These are phyloP conservation scores for Monoplex corrugatus DNA, from an alignment of 2,888 invertebrate genomes.

Conservation along the genomic window DNA sequence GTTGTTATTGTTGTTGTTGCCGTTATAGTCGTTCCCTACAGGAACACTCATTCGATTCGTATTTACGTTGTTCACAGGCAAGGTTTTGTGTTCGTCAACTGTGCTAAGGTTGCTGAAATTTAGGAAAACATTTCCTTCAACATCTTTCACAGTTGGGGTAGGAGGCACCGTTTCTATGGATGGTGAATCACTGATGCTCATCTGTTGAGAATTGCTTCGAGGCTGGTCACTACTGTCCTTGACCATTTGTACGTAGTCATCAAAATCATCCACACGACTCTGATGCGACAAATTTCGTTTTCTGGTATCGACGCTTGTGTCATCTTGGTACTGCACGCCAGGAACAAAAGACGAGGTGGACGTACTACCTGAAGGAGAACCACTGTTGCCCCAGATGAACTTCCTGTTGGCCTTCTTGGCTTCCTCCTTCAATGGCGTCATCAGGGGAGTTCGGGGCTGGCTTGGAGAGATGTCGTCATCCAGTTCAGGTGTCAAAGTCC, in stretches of 20 bases:
- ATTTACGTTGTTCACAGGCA: conserved; percentile 38
- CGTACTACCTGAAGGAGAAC: neutral
- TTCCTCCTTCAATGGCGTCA: conserved; percentile 49
- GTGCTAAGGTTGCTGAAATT: neutral
- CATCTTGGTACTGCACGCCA: neutral
- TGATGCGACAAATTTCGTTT: neutral
- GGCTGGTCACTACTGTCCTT: neutral
- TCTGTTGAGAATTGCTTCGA: neutral
- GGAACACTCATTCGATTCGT: neutral
- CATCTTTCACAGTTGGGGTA: neutral
- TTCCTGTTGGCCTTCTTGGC: conserved; percentile 19
- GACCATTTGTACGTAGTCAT: conserved; percentile 20
- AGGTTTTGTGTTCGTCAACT: neutral
- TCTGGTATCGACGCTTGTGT: neutral
- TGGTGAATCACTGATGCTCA: conserved; percentile 7
- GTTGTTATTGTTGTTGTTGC: neutral
- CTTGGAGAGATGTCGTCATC: conserved; percentile 29
- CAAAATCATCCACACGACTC: neutral
- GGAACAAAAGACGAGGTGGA: conserved; percentile 27
- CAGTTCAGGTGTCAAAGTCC: conserved; percentile 39
- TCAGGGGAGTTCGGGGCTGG: conserved; percentile 41
- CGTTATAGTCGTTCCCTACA: neutral
- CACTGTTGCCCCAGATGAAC: conserved; percentile 44
- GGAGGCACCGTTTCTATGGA: neutral
- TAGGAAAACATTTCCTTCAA: neutral